Percentiles rank a stretch among this genome's conserved stretches.
Evolutionary conservation across 2,113 vertebrate species (phyloP).

Genomic region (Pyxicephalus adspersus): DNA sequence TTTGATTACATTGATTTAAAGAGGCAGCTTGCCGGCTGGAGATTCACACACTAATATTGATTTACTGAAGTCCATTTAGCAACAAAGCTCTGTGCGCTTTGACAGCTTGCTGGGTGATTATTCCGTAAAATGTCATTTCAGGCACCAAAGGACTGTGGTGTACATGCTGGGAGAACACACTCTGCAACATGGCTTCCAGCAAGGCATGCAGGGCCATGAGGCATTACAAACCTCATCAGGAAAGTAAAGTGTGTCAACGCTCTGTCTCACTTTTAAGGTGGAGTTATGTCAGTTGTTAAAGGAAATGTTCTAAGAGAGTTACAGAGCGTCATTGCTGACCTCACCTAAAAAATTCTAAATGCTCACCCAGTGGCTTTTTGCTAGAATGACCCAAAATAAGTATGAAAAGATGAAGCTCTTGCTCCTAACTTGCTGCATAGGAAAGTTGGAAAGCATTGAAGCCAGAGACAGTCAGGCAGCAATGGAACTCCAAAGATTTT

Average conservation of each 20-base stretch:
- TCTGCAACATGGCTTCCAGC: slow-evolving; percentile 17
- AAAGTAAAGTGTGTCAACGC: not conserved
- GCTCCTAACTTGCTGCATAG: no score
- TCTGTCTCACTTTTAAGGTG: no score
- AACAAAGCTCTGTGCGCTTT: slow-evolving; percentile 16
- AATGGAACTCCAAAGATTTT: no score
- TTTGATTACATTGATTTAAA: slow-evolving; percentile 56
- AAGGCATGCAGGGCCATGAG: slow-evolving; percentile 10
- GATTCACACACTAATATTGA: slow-evolving; percentile 46
- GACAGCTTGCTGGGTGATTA: slow-evolving; percentile 48
- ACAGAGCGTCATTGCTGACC: no score
- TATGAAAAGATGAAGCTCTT: no score
- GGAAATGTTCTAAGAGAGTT: no score
- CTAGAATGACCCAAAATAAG: no score
- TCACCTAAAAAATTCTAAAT: no score
- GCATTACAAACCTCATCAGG: not conserved
- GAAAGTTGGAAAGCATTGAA: no score
- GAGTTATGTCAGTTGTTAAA: no score
- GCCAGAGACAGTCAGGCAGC: no score
- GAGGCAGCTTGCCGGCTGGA: slow-evolving; percentile 45
- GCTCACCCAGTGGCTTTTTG: no score
- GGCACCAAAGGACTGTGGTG: slow-evolving; percentile 18
- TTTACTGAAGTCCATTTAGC: slow-evolving; percentile 48
- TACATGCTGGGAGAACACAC: slow-evolving; percentile 31
- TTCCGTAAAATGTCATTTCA: slow-evolving; percentile 39